phyloP scores from a whole-genome alignment of 2,113 vertebrate genomes.

The Apistogramma diplotaenia region DNA sequence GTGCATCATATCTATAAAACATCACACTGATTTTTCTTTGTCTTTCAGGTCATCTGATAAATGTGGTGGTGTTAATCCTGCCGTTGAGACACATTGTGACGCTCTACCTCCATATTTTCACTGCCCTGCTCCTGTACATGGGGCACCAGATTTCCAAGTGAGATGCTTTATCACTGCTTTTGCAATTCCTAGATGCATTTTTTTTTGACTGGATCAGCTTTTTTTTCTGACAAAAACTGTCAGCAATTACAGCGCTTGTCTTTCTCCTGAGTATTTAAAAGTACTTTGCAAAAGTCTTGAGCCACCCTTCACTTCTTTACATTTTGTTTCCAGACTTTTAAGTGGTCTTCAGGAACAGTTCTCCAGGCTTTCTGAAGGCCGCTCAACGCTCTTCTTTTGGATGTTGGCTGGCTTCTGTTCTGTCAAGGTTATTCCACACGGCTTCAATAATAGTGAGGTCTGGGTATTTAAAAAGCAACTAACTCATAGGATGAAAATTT shows the following conservation, averaged over 20 bases:
- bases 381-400: neutral
- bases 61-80: conserved; percentile 77
- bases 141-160: conserved; percentile 84
- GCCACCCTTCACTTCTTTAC: neutral
- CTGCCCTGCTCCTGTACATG: conserved; percentile 77
- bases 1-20: neutral
- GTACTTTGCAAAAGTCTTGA: neutral
- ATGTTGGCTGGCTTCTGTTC: neutral
- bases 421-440: too few relatives aligned
- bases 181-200: neutral
- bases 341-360: neutral
- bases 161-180: conserved; percentile 9
- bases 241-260: neutral
- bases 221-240: neutral
- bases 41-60: conserved; percentile 79
- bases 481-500: neutral
- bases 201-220: neutral
- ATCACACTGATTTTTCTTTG: neutral
- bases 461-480: neutral
- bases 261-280: too few relatives aligned
- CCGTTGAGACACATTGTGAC: conserved; percentile 82
- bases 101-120: conserved; percentile 84
- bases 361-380: neutral
- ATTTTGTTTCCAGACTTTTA: neutral
- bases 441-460: too few relatives aligned